Conservation (phyloP, 2,797 vertebrate species). For the Okamejei kenojei region DNA sequence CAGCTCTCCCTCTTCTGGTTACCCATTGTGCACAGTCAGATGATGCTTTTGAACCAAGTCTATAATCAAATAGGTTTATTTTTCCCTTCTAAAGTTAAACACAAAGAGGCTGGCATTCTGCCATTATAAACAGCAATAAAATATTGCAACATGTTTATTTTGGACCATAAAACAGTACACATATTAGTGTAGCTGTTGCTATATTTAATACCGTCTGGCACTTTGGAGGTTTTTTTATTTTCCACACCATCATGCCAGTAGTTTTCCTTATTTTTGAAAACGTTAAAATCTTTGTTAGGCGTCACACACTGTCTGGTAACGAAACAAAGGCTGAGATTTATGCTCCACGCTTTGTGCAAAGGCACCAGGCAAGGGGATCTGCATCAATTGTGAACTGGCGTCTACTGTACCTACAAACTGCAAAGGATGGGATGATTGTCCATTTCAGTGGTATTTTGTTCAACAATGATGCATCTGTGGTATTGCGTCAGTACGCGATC, state of each 20-base stretch:
- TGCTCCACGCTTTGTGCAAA: neutral
- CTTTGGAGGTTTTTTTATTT: neutral
- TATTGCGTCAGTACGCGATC: neutral
- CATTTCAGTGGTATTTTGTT: no score
- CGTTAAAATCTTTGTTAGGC: neutral
- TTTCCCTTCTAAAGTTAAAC: neutral
- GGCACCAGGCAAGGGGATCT: no score
- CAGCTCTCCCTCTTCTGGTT: constrained; percentile 9
- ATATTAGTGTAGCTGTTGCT: neutral
- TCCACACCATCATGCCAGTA: neutral
- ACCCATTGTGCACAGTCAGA: neutral
- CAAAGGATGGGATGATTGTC: no score
- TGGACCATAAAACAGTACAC: neutral
- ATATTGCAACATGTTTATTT: neutral
- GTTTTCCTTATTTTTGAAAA: neutral
- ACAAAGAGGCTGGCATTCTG: neutral
- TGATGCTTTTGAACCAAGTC: constrained; percentile 9
- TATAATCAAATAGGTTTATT: constrained; percentile 8
- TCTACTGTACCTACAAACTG: no score
- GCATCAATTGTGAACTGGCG: no score
- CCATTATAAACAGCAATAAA: neutral
- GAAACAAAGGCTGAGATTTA: neutral
- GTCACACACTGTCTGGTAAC: neutral
- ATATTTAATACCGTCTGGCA: neutral
- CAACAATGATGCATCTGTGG: neutral